phyloP scores from a whole-genome alignment of 2,797 vertebrate genomes.

The Coendou prehensilis region DNA sequence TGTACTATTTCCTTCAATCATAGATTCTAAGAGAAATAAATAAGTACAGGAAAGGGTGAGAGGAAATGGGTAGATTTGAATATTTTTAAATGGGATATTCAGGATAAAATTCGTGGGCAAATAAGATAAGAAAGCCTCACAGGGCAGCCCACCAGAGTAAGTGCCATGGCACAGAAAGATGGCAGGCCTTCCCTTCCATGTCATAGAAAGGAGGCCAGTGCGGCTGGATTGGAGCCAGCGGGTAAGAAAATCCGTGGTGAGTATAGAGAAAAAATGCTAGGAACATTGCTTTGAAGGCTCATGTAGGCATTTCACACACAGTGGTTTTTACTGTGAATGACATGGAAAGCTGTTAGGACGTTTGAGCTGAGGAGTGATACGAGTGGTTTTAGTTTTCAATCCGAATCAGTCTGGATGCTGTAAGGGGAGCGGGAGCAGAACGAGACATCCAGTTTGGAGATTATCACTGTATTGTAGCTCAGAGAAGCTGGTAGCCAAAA shows the following conservation, averaged over 20 bases:
- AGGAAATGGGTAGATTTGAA: neutral
- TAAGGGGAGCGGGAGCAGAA: neutral
- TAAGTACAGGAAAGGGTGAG: neutral
- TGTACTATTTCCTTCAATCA: neutral
- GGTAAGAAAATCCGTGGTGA: neutral
- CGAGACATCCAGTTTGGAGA: neutral
- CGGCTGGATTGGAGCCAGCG: neutral
- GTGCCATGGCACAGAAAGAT: neutral
- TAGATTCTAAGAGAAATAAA: neutral
- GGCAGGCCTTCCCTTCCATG: rapidly evolving
- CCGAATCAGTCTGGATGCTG: neutral
- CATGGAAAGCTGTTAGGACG: neutral
- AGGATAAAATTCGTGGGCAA: neutral
- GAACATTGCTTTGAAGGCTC: neutral
- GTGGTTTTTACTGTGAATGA: neutral
- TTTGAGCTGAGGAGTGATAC: neutral
- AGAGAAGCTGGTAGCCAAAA: neutral
- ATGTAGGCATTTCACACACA: neutral
- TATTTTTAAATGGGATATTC: neutral
- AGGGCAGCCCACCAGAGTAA: rapidly evolving
- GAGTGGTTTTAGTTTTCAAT: neutral
- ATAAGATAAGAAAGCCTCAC: neutral
- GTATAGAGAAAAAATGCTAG: neutral
- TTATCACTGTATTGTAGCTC: neutral
- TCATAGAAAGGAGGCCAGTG: neutral